Conservation (phyloP, 2,888 invertebrate genomes). For the Diachrysia chrysitis region DNA sequence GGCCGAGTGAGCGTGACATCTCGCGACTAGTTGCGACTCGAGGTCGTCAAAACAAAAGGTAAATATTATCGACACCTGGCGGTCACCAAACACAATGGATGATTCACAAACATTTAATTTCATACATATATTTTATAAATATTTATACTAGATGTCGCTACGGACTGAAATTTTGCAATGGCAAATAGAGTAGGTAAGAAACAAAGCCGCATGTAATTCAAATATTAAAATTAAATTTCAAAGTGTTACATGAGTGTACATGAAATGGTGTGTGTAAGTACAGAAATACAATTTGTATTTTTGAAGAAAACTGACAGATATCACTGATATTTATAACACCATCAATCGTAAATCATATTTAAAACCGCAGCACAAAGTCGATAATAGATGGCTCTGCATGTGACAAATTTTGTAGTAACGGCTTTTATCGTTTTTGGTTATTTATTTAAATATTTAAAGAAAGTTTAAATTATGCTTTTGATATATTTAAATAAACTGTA, state of each 20-base stretch:
- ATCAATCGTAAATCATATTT: no score
- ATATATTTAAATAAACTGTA: no score
- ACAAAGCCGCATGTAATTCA: no score
- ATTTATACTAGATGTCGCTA: conserved; percentile 48
- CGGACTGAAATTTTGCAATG: background rate
- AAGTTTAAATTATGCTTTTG: no score
- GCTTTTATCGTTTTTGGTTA: background rate
- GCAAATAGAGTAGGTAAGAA: background rate
- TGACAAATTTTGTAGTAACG: background rate
- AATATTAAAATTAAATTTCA: no score
- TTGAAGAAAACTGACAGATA: no score
- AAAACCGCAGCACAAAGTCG: background rate
- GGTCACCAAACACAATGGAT: conserved; percentile 42
- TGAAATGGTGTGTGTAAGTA: no score
- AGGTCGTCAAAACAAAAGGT: conserved; percentile 71
- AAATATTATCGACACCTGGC: conserved; percentile 71
- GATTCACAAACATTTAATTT: conserved; percentile 29
- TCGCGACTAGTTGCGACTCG: conserved; percentile 71
- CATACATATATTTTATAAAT: conserved; percentile 13
- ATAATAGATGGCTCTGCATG: background rate
- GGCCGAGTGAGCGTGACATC: conserved; percentile 69
- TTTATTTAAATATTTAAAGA: no score
- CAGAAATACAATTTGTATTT: no score
- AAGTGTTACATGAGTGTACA: no score
- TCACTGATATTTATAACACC: no score